These are phyloP conservation scores for Kryptolebias ocellatus DNA, from an alignment of 2,797 vertebrate species.

Conservation along the genomic window DNA sequence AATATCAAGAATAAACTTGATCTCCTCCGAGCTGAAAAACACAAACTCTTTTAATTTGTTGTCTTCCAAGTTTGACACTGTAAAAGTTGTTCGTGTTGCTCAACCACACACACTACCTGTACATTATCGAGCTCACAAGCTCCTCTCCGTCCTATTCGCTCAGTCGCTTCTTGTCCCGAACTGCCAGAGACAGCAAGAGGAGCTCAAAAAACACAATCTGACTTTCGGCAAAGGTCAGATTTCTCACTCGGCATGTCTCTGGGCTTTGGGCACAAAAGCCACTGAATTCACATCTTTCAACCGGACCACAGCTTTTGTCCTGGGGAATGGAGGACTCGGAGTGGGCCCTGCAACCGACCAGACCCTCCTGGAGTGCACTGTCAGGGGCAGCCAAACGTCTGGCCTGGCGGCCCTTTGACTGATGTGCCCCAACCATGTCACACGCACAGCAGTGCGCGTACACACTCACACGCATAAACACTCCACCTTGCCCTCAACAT, in stretches of 20 bases:
- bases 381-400: slow-evolving; percentile 85
- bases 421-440: slow-evolving; percentile 85
- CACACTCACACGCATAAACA: slow-evolving; percentile 63
- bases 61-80: slow-evolving; percentile 46
- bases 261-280: slow-evolving; percentile 86
- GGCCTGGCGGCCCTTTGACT: slow-evolving; percentile 84
- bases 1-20: slow-evolving; percentile 67
- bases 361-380: slow-evolving; percentile 85
- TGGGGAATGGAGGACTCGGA: slow-evolving; percentile 75
- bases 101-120: slow-evolving; percentile 53
- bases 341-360: slow-evolving; percentile 84
- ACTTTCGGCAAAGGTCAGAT: slow-evolving; percentile 87
- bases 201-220: slow-evolving; percentile 84
- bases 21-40: slow-evolving; percentile 55
- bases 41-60: slow-evolving; percentile 66
- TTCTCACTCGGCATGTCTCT: slow-evolving; percentile 87
- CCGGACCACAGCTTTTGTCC: slow-evolving; percentile 83
- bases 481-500: slow-evolving; percentile 77
- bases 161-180: slow-evolving; percentile 72
- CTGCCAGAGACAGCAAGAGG: slow-evolving; percentile 80
- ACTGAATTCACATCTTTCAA: slow-evolving; percentile 89
- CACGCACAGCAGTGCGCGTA: slow-evolving; percentile 54
- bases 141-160: slow-evolving; percentile 63
- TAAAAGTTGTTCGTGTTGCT: slow-evolving; percentile 16
- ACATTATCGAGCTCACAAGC: slow-evolving; percentile 48